Base-by-base conservation (phyloP, 2,113 vertebrate species). In the Aspiorhynchus laticeps region DNA sequence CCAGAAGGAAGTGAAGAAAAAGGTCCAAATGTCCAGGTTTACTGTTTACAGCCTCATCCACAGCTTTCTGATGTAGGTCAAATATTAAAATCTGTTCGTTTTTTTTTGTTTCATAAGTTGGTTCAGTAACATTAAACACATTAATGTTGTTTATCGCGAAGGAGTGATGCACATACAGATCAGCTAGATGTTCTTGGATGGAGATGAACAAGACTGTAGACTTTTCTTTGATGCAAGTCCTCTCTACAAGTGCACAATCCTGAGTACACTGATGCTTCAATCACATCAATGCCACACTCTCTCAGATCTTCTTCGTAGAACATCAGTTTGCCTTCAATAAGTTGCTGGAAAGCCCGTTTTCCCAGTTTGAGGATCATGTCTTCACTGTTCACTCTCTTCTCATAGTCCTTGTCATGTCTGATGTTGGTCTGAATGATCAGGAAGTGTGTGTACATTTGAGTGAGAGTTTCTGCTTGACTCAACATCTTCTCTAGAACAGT, bases 1-100 rank as follows among this genome's bases (percentile, higher is more conserved):
- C 78, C 21, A 88, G 38, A 28, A 88, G 78, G 80, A 86, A 78
- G 56, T 73, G 73, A 53, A 85, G 73, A 26, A 85, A 83, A 11
- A 88, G 56, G 53, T 85, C 83, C 31, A 85, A 71, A 43, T 85
- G 56, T 48, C 84, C 85, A 33, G 17, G 75, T 1, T 51, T n/a
- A 81, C 78, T 82, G 1, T 63, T 8, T 7, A 56, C 9, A 28
- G 74, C 67, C 61, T 85, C 69, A 38, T 24, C n/a, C 15, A 86
- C 46, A 46, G 61, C 73, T 11, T 5, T n/a, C 36, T 75, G 56
- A 33, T 38, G 24, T 3, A 76, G 10, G 10, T n/a, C 41, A 48
- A 48, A 76, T 14, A 48, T 5, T 76, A 5, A 43, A 38, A 3
- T 0, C 5, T 43, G 36, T 59, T 53, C 36, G 1, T 15, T 4